Evolutionary conservation across 30 jellyfish, hydroid and myxozoan species (phyloP), one percentile per base, ranked within the genome.

Genomic region (Aurelia sp.): DNA sequence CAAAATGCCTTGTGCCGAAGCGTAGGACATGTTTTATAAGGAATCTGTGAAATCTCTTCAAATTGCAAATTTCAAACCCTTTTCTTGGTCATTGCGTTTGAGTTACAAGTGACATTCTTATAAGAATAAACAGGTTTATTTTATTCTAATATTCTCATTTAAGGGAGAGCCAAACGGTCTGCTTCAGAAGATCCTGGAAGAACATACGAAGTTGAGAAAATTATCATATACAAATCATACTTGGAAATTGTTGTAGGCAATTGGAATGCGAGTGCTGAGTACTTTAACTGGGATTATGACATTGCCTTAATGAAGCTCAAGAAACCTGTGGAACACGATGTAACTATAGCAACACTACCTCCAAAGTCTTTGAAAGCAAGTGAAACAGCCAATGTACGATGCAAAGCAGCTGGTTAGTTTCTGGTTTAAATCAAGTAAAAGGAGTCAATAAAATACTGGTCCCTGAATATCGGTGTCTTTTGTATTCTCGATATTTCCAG

Each of bases 231-330:
- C 30, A 41, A 18, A n/a, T 21, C 35, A 57, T 68, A 47, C 59
- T 35, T 65, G 24, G 76, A 41, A 24, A 3, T 51, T 31, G 38
- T 63, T 20, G 35, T 55, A 4, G 52, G 63, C 48, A 18, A 8
- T 62, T 66, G 59, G 55, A 70, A 73, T 15, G 53, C 83, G 30
- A 40, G 33, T 17, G 47, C 53, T 40, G 81, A 50, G 3, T 50
- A 81, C 63, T 81, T 81, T 69, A 81, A 67, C 15, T 81, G 91
- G 91, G 91, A 81, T 13, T 81, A 81, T 55, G 91, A 81, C 27
- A 81, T 81, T 30, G 91, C 91, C 21, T 35, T 81, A 75, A 48
- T 81, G 27, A 48, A 52, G 67, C 66, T 81, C 69, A 67, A 51
- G 19, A 44, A 62, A 13, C 47, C 76, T 24, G 75, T 73, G 16